These are phyloP conservation scores for Steinernema feltiae DNA, from an alignment of 1,140 invertebrate species.

Conservation along the genomic window DNA sequence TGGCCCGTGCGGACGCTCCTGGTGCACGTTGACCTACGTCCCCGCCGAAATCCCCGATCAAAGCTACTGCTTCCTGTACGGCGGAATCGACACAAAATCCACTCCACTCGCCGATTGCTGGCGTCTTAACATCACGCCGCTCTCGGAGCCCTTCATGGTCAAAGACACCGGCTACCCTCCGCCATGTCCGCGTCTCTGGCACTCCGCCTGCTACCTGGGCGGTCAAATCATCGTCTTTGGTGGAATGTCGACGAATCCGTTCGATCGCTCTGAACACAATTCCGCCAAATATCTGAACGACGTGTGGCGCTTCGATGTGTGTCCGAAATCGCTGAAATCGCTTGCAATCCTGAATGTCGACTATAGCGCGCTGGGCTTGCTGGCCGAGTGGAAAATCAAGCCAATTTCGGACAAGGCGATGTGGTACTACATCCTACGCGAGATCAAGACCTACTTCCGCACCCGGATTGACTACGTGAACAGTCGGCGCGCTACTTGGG, in stretches of 20 bases:
- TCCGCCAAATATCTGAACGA: not conserved
- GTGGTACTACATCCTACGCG: not conserved
- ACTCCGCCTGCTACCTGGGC: not conserved
- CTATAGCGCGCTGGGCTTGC: not conserved
- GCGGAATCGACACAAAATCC: not conserved
- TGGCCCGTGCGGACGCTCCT: not conserved
- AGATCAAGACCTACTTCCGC: not conserved
- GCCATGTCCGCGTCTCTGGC: not conserved
- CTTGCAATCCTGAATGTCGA: not conserved
- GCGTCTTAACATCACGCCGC: not conserved
- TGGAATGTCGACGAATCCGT: not conserved
- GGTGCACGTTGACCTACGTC: not conserved
- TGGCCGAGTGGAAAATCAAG: not conserved
- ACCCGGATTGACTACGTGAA: not conserved
- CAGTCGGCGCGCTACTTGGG: not conserved
- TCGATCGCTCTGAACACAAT: not conserved
- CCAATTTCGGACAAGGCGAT: not conserved
- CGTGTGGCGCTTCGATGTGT: not conserved
- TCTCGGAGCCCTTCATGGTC: not conserved
- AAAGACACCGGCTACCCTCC: not conserved
- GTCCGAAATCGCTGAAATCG: not conserved
- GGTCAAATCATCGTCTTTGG: slow-evolving; percentile 3
- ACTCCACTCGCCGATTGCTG: not conserved
- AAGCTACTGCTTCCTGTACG: not conserved
- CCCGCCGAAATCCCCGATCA: not conserved